Conservation (phyloP, 1,140 invertebrate species). For the Drosophila sechellia region DNA sequence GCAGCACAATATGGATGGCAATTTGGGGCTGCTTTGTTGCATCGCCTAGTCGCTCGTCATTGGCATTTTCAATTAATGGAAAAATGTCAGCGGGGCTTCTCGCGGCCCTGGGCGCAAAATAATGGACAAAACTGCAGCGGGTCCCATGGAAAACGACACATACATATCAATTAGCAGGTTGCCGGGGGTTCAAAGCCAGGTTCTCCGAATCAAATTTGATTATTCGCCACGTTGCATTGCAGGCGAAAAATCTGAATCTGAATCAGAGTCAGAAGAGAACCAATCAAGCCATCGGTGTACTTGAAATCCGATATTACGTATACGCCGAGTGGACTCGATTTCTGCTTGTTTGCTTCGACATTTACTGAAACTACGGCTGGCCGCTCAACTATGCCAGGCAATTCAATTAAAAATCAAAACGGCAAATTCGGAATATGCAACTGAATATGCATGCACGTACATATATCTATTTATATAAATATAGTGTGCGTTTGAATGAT, state of each 20-base stretch:
- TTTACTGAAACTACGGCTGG: constrained; percentile 25
- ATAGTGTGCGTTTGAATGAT: constrained; percentile 13
- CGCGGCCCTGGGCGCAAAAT: constrained; percentile 13
- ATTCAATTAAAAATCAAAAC: constrained; percentile 61
- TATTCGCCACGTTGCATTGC: constrained; percentile 21
- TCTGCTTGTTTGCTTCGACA: constrained; percentile 39
- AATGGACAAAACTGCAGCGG: constrained; percentile 15
- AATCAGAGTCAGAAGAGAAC: constrained; percentile 4
- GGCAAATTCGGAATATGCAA: constrained; percentile 32
- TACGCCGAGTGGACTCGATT: constrained; percentile 39
- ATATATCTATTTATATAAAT: constrained; percentile 15
- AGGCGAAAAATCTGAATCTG: neutral
- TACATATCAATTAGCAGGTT: constrained; percentile 51
- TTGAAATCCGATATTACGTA: constrained; percentile 45
- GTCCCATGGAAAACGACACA: constrained; percentile 31
- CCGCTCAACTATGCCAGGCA: constrained; percentile 16
- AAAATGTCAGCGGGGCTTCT: constrained; percentile 33
- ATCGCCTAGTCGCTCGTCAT: constrained; percentile 16
- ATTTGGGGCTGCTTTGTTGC: constrained; percentile 36
- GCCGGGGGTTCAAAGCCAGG: neutral
- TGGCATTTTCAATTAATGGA: constrained; percentile 64
- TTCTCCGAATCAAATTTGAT: constrained; percentile 26
- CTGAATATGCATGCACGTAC: constrained; percentile 10
- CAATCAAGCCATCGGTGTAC: constrained; percentile 36
- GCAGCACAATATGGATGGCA: constrained; percentile 19